Evolutionary conservation across 2,888 invertebrate species (phyloP), one percentile per base, ranked within the genome.

Genomic region (Masnerella sp.): DNA sequence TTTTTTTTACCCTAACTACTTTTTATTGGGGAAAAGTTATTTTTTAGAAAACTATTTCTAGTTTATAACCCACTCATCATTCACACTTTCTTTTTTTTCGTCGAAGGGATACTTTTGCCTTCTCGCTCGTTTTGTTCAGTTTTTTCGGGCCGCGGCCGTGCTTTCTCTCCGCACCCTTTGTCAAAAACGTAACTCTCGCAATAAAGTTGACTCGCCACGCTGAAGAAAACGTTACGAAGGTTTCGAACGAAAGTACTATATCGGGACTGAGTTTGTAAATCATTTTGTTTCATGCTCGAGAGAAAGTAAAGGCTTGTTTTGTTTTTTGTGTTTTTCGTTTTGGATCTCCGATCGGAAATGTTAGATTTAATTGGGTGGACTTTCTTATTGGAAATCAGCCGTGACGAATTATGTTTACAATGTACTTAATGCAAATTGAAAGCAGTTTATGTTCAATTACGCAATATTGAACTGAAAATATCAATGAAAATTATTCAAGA

Each of bases 251-350:
- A 78, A 80, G 65, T 71, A 56, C 71, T 71, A 73, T n/a, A n/a
- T n/a, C n/a, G n/a, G 18, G 62, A 30, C 28, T 30, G 62, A 64
- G 80, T 79, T 68, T 76, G 78, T 84, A 82, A 83, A 84, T 84
- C 81, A 82, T 58, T 18, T 43, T 36, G 65, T 68, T 74, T 61
- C 56, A 32, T 17, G 73, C 56, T 59, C 17, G 70, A 77, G 84
- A 79, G 84, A 85, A 85, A 85, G 84, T 80, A 82, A 82, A 85
- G 81, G 82, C 81, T 84, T 84, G 75, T 49, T 76, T 54, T 49
- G 38, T 61, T 43, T 56, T n/a, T n/a, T n/a, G n/a, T n/a, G n/a
- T n/a, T n/a, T n/a, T n/a, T n/a, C n/a, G n/a, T n/a, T n/a, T n/a
- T n/a, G n/a, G n/a, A n/a, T n/a, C n/a, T n/a, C n/a, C n/a, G n/a